Percentiles rank a stretch among this genome's conserved stretches.
Conservation (phyloP, 1,140 invertebrate genomes). For the Lucilia cuprina region DNA sequence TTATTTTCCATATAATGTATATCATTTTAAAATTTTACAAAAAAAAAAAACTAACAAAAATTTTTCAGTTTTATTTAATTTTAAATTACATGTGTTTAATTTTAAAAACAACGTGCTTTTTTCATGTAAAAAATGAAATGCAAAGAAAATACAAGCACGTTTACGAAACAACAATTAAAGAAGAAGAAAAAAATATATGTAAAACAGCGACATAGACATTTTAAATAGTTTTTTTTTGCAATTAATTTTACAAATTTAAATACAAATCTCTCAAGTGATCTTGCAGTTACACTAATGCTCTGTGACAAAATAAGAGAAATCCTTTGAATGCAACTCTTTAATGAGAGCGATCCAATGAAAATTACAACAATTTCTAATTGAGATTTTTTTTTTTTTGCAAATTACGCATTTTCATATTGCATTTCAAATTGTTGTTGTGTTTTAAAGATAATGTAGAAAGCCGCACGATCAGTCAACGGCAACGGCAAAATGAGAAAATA, state of each 20-base stretch:
- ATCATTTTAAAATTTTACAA: too few relatives aligned
- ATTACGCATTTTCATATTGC: neutral
- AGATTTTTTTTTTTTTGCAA: neutral
- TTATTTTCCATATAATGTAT: too few relatives aligned
- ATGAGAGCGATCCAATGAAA: neutral
- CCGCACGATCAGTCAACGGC: neutral
- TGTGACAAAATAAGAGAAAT: too few relatives aligned
- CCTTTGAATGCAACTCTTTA: neutral
- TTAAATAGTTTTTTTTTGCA: neutral
- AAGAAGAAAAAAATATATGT: neutral
- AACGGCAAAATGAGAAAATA: neutral
- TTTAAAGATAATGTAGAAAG: neutral
- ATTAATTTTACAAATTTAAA: neutral
- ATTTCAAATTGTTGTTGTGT: neutral
- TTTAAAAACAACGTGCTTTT: conserved; percentile 4
- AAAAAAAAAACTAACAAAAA: too few relatives aligned
- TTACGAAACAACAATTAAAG: neutral
- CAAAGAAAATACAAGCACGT: neutral
- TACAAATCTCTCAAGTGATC: too few relatives aligned
- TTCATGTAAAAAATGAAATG: neutral
- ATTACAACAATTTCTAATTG: neutral
- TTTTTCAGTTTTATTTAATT: neutral
- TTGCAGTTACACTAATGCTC: too few relatives aligned
- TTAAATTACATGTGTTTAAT: neutral
- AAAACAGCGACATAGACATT: neutral